phyloP scores from a whole-genome alignment of 1,140 invertebrate species.

The Brachystomella parvula region DNA sequence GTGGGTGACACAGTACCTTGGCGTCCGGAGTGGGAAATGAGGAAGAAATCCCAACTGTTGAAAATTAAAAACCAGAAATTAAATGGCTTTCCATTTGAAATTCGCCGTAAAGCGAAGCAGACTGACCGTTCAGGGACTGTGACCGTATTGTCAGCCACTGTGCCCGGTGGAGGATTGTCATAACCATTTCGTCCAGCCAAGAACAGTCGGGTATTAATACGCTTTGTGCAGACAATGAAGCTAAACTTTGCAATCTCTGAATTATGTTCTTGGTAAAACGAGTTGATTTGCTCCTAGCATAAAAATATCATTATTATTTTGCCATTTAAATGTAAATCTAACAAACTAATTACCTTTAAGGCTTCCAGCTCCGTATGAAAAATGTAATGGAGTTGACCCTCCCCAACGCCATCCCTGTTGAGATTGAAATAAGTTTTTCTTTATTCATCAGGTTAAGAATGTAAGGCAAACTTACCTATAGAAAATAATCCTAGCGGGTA shows the following conservation, averaged over 20 bases:
- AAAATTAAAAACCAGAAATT: constrained; percentile 34
- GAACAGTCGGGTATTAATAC: constrained; percentile 51
- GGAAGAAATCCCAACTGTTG: constrained; percentile 67
- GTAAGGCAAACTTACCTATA: no score
- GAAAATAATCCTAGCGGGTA: constrained; percentile 40
- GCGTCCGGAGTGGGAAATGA: constrained; percentile 65
- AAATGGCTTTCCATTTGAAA: not conserved
- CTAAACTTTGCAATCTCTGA: constrained; percentile 42
- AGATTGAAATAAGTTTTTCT: no score
- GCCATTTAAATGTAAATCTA: not conserved
- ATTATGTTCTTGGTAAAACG: not conserved
- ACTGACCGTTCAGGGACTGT: constrained; percentile 49
- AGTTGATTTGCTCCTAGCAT: not conserved
- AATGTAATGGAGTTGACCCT: constrained; percentile 48
- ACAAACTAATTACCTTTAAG: constrained; percentile 5
- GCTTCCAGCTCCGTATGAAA: constrained; percentile 44
- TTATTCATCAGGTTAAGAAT: no score
- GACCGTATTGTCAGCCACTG: constrained; percentile 51
- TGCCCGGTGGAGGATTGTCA: constrained; percentile 52
- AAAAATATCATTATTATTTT: not conserved
- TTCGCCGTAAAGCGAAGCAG: not conserved
- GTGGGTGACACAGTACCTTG: constrained; percentile 77
- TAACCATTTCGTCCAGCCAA: not conserved
- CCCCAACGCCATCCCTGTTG: constrained; percentile 46
- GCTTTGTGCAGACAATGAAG: constrained; percentile 52